Percentiles rank a stretch among this genome's conserved stretches.
phyloP scores from a whole-genome alignment of 2,888 invertebrate species.

The Harpagoxenus sublaevis region DNA sequence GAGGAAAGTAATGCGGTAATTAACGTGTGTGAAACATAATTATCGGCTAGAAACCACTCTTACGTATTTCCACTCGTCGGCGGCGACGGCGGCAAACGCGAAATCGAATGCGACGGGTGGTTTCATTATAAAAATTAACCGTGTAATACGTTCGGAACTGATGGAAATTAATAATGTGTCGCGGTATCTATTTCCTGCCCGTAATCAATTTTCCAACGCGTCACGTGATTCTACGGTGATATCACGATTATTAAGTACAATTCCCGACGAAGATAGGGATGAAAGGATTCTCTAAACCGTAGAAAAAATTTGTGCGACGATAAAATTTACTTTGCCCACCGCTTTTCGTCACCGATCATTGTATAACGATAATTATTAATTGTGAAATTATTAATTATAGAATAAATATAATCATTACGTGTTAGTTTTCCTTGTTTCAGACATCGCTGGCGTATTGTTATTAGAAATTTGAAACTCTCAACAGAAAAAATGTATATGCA shows the following conservation, averaged over 20 bases:
- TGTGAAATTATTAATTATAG: background rate
- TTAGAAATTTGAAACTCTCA: background rate
- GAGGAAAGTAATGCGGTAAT: constrained; percentile 51
- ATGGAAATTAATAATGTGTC: constrained; percentile 50
- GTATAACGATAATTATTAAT: background rate
- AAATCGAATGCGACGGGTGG: constrained; percentile 39
- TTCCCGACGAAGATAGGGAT: background rate
- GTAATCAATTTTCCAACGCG: constrained; percentile 54
- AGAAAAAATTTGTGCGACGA: background rate
- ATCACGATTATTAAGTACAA: constrained; percentile 41
- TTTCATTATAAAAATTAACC: constrained; percentile 55
- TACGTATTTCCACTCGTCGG: constrained; percentile 14
- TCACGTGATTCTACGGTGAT: constrained; percentile 38
- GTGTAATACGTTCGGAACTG: constrained; percentile 46
- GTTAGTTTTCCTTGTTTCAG: background rate
- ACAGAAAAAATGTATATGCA: background rate
- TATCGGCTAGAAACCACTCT: constrained; percentile 45
- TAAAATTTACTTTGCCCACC: background rate
- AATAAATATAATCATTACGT: background rate
- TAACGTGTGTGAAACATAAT: constrained; percentile 51
- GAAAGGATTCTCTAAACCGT: background rate
- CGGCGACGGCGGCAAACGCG: background rate
- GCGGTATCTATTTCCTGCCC: constrained; percentile 35
- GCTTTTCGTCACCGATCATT: background rate
- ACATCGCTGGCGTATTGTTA: background rate